phyloP scores from a whole-genome alignment of 2,113 vertebrate genomes.

The Stegostoma tigrinum region DNA sequence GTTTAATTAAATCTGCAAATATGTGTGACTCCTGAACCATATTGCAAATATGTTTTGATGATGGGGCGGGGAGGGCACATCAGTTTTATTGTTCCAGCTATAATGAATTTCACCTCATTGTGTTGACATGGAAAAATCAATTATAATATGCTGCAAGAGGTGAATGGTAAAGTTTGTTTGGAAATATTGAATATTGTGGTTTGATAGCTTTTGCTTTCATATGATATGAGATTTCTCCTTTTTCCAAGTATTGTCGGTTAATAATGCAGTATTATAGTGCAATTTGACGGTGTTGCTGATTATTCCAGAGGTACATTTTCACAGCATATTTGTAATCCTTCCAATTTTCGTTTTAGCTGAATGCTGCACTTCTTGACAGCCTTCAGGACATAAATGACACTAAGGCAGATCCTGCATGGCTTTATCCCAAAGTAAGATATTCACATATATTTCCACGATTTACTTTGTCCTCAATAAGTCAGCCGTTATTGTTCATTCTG shows the following conservation, averaged over 20 bases:
- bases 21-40: not conserved
- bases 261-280: not conserved
- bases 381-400: constrained; percentile 18
- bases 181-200: not conserved
- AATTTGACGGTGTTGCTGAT: not conserved
- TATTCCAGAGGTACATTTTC: not conserved
- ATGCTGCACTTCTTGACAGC: not conserved
- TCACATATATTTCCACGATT: not conserved
- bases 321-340: not conserved
- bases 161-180: not conserved
- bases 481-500: not conserved
- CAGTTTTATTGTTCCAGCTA: not conserved
- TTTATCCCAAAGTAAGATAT: not conserved
- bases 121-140: not conserved
- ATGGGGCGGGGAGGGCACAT: not conserved
- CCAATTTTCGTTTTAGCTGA: constrained; percentile 12
- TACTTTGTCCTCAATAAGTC: not conserved
- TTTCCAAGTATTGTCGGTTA: not conserved
- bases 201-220: not conserved
- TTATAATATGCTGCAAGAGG: not conserved
- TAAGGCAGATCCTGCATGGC: not conserved
- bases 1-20: not conserved
- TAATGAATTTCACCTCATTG: not conserved
- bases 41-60: not conserved
- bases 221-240: not conserved